phyloP scores from a whole-genome alignment of 2,888 invertebrate species.

The Nomada ruficornis region DNA sequence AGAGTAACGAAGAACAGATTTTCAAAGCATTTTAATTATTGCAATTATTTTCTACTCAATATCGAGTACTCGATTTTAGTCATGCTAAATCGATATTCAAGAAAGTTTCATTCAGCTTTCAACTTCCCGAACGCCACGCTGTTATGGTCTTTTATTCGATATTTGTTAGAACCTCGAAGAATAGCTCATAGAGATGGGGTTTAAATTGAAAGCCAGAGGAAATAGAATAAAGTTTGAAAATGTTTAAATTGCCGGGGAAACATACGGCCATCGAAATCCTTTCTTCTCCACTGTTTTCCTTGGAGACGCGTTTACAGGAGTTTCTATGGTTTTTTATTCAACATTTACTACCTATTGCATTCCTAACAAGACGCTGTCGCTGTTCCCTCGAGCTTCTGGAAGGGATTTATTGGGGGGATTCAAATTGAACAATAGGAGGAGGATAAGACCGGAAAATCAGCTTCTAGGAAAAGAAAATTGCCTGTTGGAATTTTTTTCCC shows the following conservation, averaged over 20 bases:
- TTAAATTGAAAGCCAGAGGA: not conserved
- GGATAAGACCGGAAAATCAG: constrained; percentile 7
- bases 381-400: not conserved
- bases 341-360: constrained; percentile 9
- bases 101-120: not conserved
- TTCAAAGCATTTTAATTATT: no score
- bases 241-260: constrained; percentile 20
- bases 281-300: not conserved
- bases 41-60: no score
- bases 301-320: not conserved
- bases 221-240: constrained; percentile 2
- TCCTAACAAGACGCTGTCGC: constrained; percentile 29
- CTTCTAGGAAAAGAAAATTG: not conserved
- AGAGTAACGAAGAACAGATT: no score
- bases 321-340: constrained; percentile 9
- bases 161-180: not conserved
- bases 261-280: constrained; percentile 2
- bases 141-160: constrained; percentile 19
- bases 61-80: no score
- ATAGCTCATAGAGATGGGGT: not conserved
- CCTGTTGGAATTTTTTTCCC: no score
- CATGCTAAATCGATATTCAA: not conserved
- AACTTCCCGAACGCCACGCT: not conserved
- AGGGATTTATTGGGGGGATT: constrained; percentile 10
- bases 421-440: constrained; percentile 13